Percentiles rank a stretch among this genome's conserved stretches.
Conservation (phyloP, 2,113 vertebrate genomes). For the Miniopterus natalensis region DNA sequence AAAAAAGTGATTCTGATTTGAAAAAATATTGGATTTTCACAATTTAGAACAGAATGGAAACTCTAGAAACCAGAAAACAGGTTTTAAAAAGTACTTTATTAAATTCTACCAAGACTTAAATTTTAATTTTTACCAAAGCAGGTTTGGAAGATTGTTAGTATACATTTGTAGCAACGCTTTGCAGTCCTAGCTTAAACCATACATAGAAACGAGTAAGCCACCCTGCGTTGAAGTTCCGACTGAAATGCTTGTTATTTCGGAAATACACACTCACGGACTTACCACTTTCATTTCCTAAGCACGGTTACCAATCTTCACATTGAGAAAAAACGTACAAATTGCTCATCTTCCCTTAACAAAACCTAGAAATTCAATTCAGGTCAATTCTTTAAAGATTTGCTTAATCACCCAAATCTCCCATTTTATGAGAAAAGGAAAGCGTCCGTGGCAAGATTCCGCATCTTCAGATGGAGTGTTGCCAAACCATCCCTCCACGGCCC, state of each 20-base stretch:
- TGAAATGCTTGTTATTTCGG: slow-evolving; percentile 1
- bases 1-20: not conserved
- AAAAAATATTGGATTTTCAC: slow-evolving; percentile 6
- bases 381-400: not conserved
- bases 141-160: not conserved
- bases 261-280: not conserved
- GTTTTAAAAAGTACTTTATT: not conserved
- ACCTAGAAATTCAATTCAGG: slow-evolving; percentile 24
- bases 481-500: not conserved
- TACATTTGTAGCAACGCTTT: not conserved
- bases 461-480: not conserved
- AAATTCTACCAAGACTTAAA: not conserved
- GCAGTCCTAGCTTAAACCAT: not conserved
- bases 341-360: slow-evolving; percentile 9
- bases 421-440: not conserved
- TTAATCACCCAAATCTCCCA: not conserved
- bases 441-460: not conserved
- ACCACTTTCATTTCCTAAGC: slow-evolving; percentile 1
- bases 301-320: not conserved
- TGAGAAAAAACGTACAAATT: not conserved
- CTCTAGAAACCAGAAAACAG: not conserved
- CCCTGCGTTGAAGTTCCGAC: not conserved
- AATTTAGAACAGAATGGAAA: not conserved
- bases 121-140: slow-evolving; percentile 31
- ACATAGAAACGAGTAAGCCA: not conserved